Evolutionary conservation across 1,140 invertebrate genomes (phyloP).

Genomic region (Leptonema lineaticorne): DNA sequence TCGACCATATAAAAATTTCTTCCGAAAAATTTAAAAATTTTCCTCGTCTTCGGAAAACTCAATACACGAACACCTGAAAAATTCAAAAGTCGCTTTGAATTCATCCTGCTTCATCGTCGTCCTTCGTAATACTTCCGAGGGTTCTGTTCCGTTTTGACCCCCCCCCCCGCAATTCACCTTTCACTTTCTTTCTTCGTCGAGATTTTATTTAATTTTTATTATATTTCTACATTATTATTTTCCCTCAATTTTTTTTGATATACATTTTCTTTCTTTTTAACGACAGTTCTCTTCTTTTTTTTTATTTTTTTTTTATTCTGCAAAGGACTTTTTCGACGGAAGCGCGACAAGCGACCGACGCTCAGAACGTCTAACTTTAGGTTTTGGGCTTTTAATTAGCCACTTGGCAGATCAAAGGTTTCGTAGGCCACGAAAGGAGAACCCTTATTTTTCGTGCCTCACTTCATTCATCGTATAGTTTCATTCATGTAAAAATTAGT

Average conservation of each 20-base stretch:
- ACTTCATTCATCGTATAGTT: neutral
- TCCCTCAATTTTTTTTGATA: neutral
- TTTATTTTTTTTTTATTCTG: neutral
- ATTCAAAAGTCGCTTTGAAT: no score
- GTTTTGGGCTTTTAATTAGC: neutral
- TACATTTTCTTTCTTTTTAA: neutral
- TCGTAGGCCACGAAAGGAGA: neutral
- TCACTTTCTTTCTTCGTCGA: no score
- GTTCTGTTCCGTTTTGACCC: no score
- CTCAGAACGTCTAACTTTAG: neutral
- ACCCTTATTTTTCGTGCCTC: neutral
- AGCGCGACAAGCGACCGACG: neutral
- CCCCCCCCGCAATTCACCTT: no score
- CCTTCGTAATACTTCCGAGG: no score
- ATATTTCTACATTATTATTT: neutral
- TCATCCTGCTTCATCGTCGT: no score
- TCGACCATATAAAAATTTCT: no score
- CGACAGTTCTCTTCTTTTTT: no score
- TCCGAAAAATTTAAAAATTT: no score
- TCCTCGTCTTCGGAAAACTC: no score
- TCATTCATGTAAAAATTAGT: slow-evolving; percentile 2
- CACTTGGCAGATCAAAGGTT: slow-evolving; percentile 1
- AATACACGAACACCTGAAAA: no score
- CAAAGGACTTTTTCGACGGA: neutral
- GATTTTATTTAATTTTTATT: no score